Base-by-base conservation (phyloP, 2,113 vertebrate species). In the Percopsis transmontana region DNA sequence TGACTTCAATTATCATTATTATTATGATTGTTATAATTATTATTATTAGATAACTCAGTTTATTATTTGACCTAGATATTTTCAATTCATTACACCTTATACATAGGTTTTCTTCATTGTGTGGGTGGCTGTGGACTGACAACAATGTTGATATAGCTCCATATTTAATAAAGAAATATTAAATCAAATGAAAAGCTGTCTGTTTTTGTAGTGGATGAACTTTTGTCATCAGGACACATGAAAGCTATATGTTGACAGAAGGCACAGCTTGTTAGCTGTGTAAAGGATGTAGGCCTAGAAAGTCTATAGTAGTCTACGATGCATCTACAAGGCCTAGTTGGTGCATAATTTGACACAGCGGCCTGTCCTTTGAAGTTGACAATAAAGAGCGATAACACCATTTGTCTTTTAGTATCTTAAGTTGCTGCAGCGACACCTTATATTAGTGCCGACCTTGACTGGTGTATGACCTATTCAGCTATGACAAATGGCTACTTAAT, bases 391-490 rank as follows among this genome's bases (percentile, higher is more conserved):
- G 27, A 33, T 33, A 33, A 33, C 74, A 61, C 89, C 87, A 57
- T 92, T 90, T 93, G 90, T 88, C 82, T 85, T 61, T 33, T 33
- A 33, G 27, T 33, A 33, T 77, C 82, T 83, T 70, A 91, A 82
- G 88, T 88, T 90, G 85, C 88, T 75, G 72, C 67, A 11, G 66
- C 80, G 72, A 69, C 73, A 52, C 71, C 59, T 85, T 77, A 33
- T 33, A 33, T 1, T 6, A 33, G 27, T 4, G 27, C 27, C 8
- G n/a, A 33, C 27, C 27, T 33, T 33, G 27, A 33, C n/a, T n/a
- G n/a, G n/a, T 33, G 27, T 33, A 33, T 33, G 27, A 33, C 27
- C 27, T 3, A 33, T 3, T 33, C 27, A 5, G 7, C 27, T 7
- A 5, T 5, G 1, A 33, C 1, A 33, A 33, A 5, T 5, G 27